phyloP scores from a whole-genome alignment of 2,888 invertebrate species.

The Hoplodrina blanda region DNA sequence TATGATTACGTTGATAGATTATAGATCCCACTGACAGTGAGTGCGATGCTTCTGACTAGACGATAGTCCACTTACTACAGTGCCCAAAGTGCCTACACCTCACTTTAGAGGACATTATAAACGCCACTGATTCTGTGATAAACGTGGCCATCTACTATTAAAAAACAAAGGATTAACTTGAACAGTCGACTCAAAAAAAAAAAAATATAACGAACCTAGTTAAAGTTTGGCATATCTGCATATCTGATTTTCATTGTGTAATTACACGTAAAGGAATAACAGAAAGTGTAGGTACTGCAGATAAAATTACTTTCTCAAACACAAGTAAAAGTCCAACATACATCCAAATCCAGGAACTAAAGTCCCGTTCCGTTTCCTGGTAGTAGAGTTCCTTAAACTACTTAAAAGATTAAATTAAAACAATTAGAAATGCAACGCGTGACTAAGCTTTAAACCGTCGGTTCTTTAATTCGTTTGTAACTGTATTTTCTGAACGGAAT shows the following conservation, averaged over 20 bases:
- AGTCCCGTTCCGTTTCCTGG: constrained; percentile 1
- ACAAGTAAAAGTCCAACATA: constrained; percentile 8
- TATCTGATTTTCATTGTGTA: not conserved
- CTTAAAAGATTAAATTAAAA: constrained; percentile 39
- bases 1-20: too few relatives aligned
- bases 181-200: too few relatives aligned
- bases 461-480: constrained; percentile 73
- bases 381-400: constrained; percentile 8
- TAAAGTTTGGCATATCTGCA: too few relatives aligned
- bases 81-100: too few relatives aligned
- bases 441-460: constrained; percentile 45
- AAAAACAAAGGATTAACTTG: too few relatives aligned
- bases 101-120: too few relatives aligned
- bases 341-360: constrained; percentile 11
- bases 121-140: too few relatives aligned
- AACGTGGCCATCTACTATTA: too few relatives aligned
- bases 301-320: not conserved
- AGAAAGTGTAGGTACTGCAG: too few relatives aligned
- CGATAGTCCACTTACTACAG: too few relatives aligned
- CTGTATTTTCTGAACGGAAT: constrained; percentile 80
- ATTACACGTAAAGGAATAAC: not conserved
- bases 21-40: too few relatives aligned
- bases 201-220: constrained; percentile 5
- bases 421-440: constrained; percentile 53
- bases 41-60: too few relatives aligned